phyloP scores from a whole-genome alignment of 1,140 invertebrate species.

The Tetramorium parvispinum region DNA sequence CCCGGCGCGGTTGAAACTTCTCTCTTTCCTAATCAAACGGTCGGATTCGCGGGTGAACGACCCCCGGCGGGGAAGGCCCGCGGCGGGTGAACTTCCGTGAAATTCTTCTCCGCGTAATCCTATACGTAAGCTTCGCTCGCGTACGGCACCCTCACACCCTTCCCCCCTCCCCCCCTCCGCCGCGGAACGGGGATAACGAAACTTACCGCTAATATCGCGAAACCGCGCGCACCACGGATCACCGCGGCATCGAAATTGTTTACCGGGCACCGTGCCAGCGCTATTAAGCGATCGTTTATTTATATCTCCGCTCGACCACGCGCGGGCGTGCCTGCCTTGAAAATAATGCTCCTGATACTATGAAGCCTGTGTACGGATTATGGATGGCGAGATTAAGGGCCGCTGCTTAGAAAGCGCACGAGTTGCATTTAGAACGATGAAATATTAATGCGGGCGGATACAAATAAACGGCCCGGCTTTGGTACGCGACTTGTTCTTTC shows the following conservation, averaged over 20 bases:
- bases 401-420: conserved; percentile 45
- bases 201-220: conserved; percentile 46
- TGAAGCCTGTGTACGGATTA: conserved; percentile 17
- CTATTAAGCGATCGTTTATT: conserved; percentile 59
- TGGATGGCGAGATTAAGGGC: conserved; percentile 38
- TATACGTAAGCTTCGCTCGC: background rate
- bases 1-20: conserved; percentile 1
- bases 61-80: background rate
- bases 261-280: conserved; percentile 49
- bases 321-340: conserved; percentile 8
- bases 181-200: conserved; percentile 31
- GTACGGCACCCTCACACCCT: background rate
- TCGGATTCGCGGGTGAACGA: conserved; percentile 37
- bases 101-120: background rate
- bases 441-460: conserved; percentile 31
- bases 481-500: background rate
- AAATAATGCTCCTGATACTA: conserved; percentile 43
- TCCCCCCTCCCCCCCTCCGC: too few relatives aligned
- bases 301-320: conserved; percentile 38
- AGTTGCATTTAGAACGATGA: conserved; percentile 18
- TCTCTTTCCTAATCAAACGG: conserved; percentile 31
- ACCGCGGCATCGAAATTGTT: conserved; percentile 50
- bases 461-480: background rate
- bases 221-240: conserved; percentile 33
- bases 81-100: conserved; percentile 21